These are phyloP conservation scores for Meiosimyza platycephala DNA, from an alignment of 2,888 invertebrate species.

Conservation along the genomic window DNA sequence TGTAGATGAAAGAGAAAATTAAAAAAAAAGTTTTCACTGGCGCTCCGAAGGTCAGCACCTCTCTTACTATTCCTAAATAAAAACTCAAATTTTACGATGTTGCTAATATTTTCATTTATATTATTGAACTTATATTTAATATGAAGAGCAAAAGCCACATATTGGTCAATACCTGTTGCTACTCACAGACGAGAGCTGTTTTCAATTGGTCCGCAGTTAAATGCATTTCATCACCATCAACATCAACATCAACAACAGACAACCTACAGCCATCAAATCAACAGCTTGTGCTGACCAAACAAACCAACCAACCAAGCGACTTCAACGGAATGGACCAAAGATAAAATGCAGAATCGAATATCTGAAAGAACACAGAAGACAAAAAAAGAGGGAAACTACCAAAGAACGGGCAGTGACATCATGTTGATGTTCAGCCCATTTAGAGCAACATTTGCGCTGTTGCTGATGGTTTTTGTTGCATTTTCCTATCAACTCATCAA, in stretches of 20 bases:
- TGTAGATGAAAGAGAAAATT: no score
- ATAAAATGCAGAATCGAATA: conserved; percentile 33
- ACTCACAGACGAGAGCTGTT: not conserved
- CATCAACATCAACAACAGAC: conserved; percentile 17
- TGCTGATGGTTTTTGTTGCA: conserved; percentile 19
- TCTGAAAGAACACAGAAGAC: not conserved
- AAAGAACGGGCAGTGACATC: not conserved
- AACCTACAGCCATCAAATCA: conserved; percentile 1
- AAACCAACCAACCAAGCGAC: conserved; percentile 12
- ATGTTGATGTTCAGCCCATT: conserved; percentile 8
- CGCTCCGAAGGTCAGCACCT: no score
- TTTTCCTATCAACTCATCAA: conserved; percentile 24
- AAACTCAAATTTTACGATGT: no score
- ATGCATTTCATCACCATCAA: conserved; percentile 28
- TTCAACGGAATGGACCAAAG: not conserved
- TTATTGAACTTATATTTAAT: no score
- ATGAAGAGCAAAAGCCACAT: no score
- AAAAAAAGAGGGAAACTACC: not conserved
- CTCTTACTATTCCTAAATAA: no score
- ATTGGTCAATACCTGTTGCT: no score
- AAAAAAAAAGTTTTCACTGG: no score
- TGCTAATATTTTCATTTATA: no score
- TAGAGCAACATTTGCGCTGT: conserved; percentile 12
- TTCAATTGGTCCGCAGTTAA: conserved; percentile 32
- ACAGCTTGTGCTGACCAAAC: not conserved